A percentile compares a stretch with the other conserved stretches of the same genome.
phyloP scores from a whole-genome alignment of 1,140 invertebrate genomes.

The Solenopsis invicta region DNA sequence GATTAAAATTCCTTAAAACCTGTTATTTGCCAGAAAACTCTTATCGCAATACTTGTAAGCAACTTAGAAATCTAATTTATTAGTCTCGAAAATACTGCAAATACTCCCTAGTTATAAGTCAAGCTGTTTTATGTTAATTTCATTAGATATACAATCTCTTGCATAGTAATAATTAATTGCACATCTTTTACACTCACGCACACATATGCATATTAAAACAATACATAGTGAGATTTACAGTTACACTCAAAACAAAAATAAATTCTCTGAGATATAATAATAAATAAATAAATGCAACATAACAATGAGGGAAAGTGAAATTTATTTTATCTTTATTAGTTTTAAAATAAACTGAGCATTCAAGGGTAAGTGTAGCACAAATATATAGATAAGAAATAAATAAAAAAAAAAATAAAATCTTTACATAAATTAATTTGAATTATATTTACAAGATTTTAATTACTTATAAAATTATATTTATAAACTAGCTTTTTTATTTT shows the following conservation, averaged over 20 bases:
- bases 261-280: constrained; percentile 15
- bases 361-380: constrained; percentile 25
- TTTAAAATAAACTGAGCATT: constrained; percentile 28
- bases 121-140: constrained; percentile 30
- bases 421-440: constrained; percentile 21
- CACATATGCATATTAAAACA: constrained; percentile 51
- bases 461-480: constrained; percentile 23
- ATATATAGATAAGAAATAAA: constrained; percentile 27
- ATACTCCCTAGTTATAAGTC: constrained; percentile 19
- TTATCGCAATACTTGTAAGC: constrained; percentile 33
- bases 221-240: constrained; percentile 45
- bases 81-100: constrained; percentile 21
- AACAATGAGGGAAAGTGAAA: constrained; percentile 37
- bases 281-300: constrained; percentile 19
- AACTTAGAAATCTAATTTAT: not conserved
- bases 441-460: constrained; percentile 47
- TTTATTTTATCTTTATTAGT: constrained; percentile 30
- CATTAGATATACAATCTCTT: constrained; percentile 9
- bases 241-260: constrained; percentile 41
- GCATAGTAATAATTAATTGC: constrained; percentile 35
- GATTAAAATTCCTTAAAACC: constrained; percentile 20
- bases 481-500: not conserved
- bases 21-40: not conserved
- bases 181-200: constrained; percentile 50
- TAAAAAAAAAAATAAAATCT: constrained; percentile 15